A percentile compares a stretch with the other conserved stretches of the same genome.
Evolutionary conservation across 2,888 invertebrate genomes (phyloP).

Genomic region (Melieria picta): DNA sequence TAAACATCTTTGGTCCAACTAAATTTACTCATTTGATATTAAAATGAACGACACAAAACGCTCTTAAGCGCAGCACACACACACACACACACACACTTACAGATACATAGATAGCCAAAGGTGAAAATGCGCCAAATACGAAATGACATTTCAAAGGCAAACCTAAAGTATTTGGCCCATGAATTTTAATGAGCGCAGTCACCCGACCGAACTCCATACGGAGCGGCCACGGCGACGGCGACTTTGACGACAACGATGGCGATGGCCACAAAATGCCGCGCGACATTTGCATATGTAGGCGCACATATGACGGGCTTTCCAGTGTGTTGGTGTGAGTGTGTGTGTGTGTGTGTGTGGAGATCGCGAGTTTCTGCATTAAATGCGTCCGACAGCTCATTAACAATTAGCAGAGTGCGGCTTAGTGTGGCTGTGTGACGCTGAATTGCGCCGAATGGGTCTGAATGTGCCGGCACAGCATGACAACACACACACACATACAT

Average conservation of each 20-base stretch:
- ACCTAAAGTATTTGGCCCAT: slow-evolving; percentile 39
- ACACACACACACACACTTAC: background rate
- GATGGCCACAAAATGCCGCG: too few species aligned
- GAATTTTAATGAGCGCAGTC: slow-evolving; percentile 41
- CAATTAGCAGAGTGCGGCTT: slow-evolving; percentile 37
- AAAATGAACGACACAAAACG: too few species aligned
- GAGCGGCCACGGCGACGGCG: background rate
- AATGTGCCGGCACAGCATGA: background rate
- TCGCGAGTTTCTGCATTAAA: slow-evolving; percentile 15
- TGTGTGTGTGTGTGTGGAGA: too few species aligned
- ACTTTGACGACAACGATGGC: background rate
- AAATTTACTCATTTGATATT: too few species aligned
- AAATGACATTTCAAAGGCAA: slow-evolving; percentile 38
- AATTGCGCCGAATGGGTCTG: background rate
- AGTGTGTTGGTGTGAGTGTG: too few species aligned
- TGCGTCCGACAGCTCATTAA: slow-evolving; percentile 47
- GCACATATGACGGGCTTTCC: too few species aligned
- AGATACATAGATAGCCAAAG: background rate
- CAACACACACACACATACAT: too few species aligned
- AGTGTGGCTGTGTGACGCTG: background rate
- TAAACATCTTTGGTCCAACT: too few species aligned
- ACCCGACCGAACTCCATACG: slow-evolving; percentile 16
- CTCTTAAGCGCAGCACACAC: background rate
- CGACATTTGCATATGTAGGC: too few species aligned
- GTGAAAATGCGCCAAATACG: slow-evolving; percentile 19